A percentile compares a stretch with the other conserved stretches of the same genome.
phyloP scores from a whole-genome alignment of 2,113 vertebrate species.

The Clarias batrachus region DNA sequence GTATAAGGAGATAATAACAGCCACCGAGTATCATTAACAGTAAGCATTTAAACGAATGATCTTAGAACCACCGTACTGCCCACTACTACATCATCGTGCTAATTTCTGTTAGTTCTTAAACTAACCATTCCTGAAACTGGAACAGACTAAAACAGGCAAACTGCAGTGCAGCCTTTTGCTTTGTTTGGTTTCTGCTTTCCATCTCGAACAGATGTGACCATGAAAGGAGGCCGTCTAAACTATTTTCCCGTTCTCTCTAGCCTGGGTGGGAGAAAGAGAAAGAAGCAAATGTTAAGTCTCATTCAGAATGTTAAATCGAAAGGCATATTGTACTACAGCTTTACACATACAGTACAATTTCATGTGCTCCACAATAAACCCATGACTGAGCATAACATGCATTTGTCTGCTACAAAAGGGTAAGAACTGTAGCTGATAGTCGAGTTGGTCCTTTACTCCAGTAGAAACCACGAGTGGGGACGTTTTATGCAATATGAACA shows the following conservation, averaged over 20 bases:
- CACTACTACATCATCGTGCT: slow-evolving; percentile 1
- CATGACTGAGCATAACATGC: neutral
- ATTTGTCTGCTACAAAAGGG: neutral
- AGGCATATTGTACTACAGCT: neutral
- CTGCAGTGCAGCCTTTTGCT: slow-evolving; percentile 43
- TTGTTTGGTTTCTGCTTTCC: slow-evolving; percentile 60
- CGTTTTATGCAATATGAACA: neutral
- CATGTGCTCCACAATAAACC: neutral
- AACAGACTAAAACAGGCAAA: slow-evolving; percentile 48
- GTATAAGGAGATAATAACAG: neutral
- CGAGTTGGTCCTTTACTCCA: neutral
- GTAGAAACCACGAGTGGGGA: neutral
- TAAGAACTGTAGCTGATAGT: neutral
- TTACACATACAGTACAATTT: neutral
- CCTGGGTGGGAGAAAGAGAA: slow-evolving; percentile 59
- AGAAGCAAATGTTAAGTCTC: neutral
- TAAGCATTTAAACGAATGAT: neutral
- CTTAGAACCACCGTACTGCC: neutral
- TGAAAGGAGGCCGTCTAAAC: slow-evolving; percentile 58
- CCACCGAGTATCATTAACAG: neutral
- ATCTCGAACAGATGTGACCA: slow-evolving; percentile 22
- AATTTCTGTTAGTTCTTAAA: slow-evolving; percentile 28
- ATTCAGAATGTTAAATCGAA: neutral
- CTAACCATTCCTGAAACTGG: slow-evolving; percentile 40
- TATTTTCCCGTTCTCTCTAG: slow-evolving; percentile 73